Percentiles rank a stretch among this genome's conserved stretches.
Evolutionary conservation across 2,113 vertebrate genomes (phyloP).

Genomic region (Oncorhynchus masou): DNA sequence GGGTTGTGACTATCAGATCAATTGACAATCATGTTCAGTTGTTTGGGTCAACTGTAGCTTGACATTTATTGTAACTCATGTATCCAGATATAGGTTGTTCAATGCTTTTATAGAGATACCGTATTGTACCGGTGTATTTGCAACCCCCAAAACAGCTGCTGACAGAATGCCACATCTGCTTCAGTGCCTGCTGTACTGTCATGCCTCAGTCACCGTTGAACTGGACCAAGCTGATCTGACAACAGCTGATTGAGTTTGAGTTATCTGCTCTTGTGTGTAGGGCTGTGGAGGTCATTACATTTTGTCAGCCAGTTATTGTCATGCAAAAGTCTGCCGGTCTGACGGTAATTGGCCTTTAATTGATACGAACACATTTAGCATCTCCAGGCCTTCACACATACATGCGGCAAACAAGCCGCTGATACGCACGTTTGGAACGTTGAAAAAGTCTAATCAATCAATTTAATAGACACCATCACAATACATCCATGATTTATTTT

Average conservation of each 20-base stretch:
- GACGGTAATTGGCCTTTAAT: no score
- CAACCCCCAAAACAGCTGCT: constrained; percentile 55
- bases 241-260: constrained; percentile 13
- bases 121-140: not conserved
- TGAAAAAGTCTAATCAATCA: no score
- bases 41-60: not conserved
- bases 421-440: no score
- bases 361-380: no score
- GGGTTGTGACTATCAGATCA: not conserved
- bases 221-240: constrained; percentile 51
- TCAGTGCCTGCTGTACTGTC: constrained; percentile 37
- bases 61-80: not conserved
- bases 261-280: constrained; percentile 32
- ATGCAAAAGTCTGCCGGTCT: no score
- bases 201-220: constrained; percentile 51
- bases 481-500: no score
- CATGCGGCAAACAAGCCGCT: no score
- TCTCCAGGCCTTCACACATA: no score
- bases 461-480: no score
- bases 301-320: no score
- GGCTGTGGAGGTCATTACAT: no score
- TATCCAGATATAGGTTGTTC: not conserved
- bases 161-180: constrained; percentile 62
- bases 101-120: not conserved
- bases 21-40: not conserved